Base-by-base conservation (phyloP, 2,888 invertebrate genomes). In the Lasioglossum morio region DNA sequence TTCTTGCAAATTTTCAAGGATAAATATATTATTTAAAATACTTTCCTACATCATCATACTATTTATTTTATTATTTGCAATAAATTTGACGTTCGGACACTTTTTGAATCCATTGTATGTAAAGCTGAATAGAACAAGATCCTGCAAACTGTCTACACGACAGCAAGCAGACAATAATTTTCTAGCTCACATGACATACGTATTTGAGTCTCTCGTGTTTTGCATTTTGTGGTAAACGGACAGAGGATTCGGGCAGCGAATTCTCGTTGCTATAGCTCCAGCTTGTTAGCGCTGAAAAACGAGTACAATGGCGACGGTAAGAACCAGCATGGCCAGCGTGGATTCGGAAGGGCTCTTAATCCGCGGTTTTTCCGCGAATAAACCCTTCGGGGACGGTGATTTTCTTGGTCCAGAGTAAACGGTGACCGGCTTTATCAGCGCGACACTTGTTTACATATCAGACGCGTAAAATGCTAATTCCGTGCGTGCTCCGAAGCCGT, bases 401-500 rank as follows among this genome's bases (percentile, higher is more conserved):
- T 77, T 63, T 30, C 43, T 30, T 4, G 48, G 16, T 40, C 37
- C 66, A 23, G 37, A 23, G n/a, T 53, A 40, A 63, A 78, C 5
- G 16, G 23, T 70, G 27, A 34, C 77, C 30, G 12, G 27, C 16
- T 69, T 80, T 60, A 48, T 69, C 79, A 48, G 12, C 46, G n/a
- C 40, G 53, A 72, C n/a, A 73, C 72, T 23, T 48, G 77, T 87
- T 78, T 75, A 74, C 74, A 53, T 79, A 70, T 87, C 73, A 40
- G 30, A 48, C 72, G 69, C 72, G 72, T 79, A 70, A 85, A 74
- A 53, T 87, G 85, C 73, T 88, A 87, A 88, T 87, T 46, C 4
- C 16, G 40, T 66, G 82, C 63, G 72, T 79, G 82, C 48, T 23
- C 72, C 43, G 23, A 53, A 73, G 79, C 40, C 19, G 19, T 73